phyloP scores from a whole-genome alignment of 2,888 invertebrate genomes.

The Spisula solida region DNA sequence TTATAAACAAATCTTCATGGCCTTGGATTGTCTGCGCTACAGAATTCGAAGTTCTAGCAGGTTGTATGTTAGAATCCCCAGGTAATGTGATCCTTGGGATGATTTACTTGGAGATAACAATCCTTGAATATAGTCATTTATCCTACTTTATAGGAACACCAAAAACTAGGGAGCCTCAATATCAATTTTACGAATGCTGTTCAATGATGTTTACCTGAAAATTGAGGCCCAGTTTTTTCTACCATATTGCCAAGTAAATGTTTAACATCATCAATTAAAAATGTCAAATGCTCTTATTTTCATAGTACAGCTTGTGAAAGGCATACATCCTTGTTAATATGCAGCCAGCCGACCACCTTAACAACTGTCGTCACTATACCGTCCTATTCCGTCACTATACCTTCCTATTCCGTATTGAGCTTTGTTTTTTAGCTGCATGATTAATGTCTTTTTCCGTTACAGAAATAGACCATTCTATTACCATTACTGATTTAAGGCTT shows the following conservation, averaged over 20 bases:
- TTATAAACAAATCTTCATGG: no score
- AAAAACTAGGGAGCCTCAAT: no score
- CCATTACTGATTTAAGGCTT: slow-evolving; percentile 27
- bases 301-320: neutral
- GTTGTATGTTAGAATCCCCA: neutral
- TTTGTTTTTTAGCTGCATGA: neutral
- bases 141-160: no score
- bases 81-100: no score
- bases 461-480: neutral
- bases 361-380: neutral
- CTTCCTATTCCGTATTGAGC: neutral
- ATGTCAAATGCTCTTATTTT: neutral
- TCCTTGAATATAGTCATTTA: no score
- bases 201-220: no score
- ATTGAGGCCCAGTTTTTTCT: neutral
- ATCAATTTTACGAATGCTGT: no score
- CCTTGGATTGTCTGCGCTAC: no score
- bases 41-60: no score
- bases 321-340: neutral
- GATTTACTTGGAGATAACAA: no score
- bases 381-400: neutral
- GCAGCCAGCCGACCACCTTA: neutral
- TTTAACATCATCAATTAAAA: neutral
- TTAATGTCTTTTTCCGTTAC: neutral
- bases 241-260: neutral